Evolutionary conservation across 2,888 invertebrate species (phyloP), one percentile per base, ranked within the genome.

Genomic region (Tinea semifulvella): DNA sequence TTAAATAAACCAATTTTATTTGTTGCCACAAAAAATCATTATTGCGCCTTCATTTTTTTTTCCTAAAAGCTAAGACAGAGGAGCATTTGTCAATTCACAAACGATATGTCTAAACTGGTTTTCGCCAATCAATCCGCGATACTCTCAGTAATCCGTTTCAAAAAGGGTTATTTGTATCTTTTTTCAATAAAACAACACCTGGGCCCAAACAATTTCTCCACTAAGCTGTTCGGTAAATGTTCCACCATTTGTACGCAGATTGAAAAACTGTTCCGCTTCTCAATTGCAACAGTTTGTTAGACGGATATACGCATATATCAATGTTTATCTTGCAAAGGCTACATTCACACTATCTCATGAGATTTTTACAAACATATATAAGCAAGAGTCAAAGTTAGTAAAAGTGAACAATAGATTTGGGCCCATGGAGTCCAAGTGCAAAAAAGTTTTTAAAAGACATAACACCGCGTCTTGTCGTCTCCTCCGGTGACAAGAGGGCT

Each of bases 121-220:
- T 14, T 31, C 31, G 31, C n/a, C 11, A 40, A 40, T 22, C 20
- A 40, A 40, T 40, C 40, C 20, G 40, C 40, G 22, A 40, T 22
- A 22, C 40, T 7, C 13, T 20, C 22, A 19, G 40, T 40, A 40
- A 40, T 40, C 40, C 40, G 36, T 40, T 22, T 60, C 62, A 62
- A 66, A 71, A 69, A 61, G 65, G 65, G 74, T 69, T 68, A 75
- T 77, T 74, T 71, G 70, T 74, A 70, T 74, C 70, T 74, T 75
- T 77, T 69, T 40, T 75, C 75, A 77, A 76, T 77, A 77, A 71
- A 74, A 61, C 62, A 72, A 67, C 79, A 80, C 79, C 76, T 77
- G 76, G 62, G 61, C 54, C 70, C 65, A 66, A 67, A 68, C 61
- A 54, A 54, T 53, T 56, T 60, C 63, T 63, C 60, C 66, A 66